Conservation (phyloP, 2,113 vertebrate species). For the Lepisosteus osseus region DNA sequence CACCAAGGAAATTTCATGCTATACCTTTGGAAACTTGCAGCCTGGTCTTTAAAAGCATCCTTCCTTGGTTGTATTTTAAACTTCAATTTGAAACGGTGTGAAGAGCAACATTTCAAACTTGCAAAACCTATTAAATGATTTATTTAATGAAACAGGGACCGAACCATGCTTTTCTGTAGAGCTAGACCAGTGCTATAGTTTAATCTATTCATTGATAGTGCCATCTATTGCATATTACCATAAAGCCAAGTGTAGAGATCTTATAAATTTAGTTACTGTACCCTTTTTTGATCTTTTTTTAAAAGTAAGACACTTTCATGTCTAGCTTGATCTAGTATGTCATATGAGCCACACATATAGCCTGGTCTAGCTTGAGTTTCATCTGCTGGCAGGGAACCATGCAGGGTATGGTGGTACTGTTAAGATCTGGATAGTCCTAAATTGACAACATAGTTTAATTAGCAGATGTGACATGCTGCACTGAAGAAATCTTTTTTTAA, state of each 20-base stretch:
- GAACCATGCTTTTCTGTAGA: constrained; percentile 68
- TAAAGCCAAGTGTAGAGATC: constrained; percentile 56
- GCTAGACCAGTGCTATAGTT: constrained; percentile 46
- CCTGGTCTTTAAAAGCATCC: constrained; percentile 57
- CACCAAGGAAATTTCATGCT: constrained; percentile 63
- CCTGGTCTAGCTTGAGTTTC: constrained; percentile 70
- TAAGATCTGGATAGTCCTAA: background rate
- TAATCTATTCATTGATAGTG: constrained; percentile 57
- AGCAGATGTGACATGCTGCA: background rate
- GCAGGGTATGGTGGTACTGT: constrained; percentile 39
- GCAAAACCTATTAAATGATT: constrained; percentile 43
- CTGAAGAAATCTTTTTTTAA: constrained; percentile 17
- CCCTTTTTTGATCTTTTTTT: constrained; percentile 13
- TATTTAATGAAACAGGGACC: constrained; percentile 62
- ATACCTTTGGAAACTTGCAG: constrained; percentile 40
- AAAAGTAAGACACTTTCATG: constrained; percentile 9
- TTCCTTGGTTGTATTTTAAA: constrained; percentile 41
- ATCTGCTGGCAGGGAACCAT: constrained; percentile 73
- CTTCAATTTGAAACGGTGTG: constrained; percentile 62
- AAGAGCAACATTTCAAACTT: constrained; percentile 25
- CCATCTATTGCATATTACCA: constrained; percentile 57
- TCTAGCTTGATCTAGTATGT: constrained; percentile 3
- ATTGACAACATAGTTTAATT: constrained; percentile 3
- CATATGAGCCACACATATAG: constrained; percentile 36
- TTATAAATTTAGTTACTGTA: constrained; percentile 25